phyloP scores from a whole-genome alignment of 1,140 invertebrate species.

The Odontomachus brunneus region DNA sequence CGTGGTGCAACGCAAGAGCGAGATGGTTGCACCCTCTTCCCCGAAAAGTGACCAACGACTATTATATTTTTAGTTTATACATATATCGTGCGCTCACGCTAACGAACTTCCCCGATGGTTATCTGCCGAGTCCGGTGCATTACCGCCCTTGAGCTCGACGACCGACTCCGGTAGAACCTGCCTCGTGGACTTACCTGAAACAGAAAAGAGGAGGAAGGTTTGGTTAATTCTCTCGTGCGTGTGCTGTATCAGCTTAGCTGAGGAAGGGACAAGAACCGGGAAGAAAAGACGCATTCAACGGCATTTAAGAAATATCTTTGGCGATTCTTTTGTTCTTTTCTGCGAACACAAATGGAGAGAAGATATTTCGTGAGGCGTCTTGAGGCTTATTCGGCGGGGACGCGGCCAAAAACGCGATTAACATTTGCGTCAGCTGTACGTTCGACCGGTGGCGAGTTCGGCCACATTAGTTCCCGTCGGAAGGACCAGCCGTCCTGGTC shows the following conservation, averaged over 20 bases:
- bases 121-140: conserved; percentile 74
- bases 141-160: conserved; percentile 76
- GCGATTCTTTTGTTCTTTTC: too few species aligned
- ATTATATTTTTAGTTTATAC: conserved; percentile 69
- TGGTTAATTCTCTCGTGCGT: conserved; percentile 67
- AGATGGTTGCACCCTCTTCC: conserved; percentile 35
- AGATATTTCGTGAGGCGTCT: too few species aligned
- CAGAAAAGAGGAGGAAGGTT: conserved; percentile 67
- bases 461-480: conserved; percentile 56
- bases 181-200: conserved; percentile 80
- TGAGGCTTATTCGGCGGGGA: not conserved
- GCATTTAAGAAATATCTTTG: not conserved
- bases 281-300: not conserved
- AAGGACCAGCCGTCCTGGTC: conserved; percentile 48
- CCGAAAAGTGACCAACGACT: conserved; percentile 61
- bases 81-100: conserved; percentile 67
- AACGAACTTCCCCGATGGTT: conserved; percentile 80
- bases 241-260: conserved; percentile 78
- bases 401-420: conserved; percentile 30
- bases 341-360: too few species aligned
- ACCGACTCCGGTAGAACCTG: conserved; percentile 36
- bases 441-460: conserved; percentile 43
- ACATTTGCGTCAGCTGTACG: conserved; percentile 62
- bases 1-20: not conserved
- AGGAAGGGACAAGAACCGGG: not conserved